A percentile compares a stretch with the other conserved stretches of the same genome.
Evolutionary conservation across 2,888 invertebrate genomes (phyloP).

Genomic region (Eremobia ochroleuca): DNA sequence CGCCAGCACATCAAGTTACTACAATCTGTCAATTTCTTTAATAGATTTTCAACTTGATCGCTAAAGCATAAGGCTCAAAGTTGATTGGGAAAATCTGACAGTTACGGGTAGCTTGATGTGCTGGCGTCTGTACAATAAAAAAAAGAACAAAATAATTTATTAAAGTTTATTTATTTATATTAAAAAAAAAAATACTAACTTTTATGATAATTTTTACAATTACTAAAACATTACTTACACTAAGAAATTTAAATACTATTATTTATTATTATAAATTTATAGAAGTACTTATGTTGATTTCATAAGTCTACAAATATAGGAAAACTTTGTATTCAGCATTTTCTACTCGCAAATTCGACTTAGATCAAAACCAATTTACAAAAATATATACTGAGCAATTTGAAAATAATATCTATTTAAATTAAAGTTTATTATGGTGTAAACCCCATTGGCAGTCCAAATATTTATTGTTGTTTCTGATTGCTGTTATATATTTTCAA

Average conservation of each 20-base stretch:
- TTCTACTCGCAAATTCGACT: neutral
- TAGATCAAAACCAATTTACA: neutral
- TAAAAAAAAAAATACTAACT: slow-evolving; percentile 14
- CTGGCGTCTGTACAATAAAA: neutral
- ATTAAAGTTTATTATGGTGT: neutral
- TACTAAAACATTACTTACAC: slow-evolving; percentile 9
- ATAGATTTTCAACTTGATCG: too few species aligned
- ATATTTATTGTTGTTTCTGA: neutral
- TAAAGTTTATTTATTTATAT: slow-evolving; percentile 28
- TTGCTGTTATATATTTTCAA: neutral
- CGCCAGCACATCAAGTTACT: too few species aligned
- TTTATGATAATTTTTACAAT: slow-evolving; percentile 33
- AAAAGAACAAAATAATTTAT: neutral
- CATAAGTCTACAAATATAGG: slow-evolving; percentile 6
- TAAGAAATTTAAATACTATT: slow-evolving; percentile 17
- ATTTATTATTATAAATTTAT: slow-evolving; percentile 13
- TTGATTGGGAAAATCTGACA: too few species aligned
- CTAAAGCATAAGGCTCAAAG: too few species aligned
- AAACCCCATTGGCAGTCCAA: neutral
- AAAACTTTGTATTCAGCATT: neutral
- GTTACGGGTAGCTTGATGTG: too few species aligned
- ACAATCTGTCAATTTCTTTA: too few species aligned
- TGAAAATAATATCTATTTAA: slow-evolving; percentile 34
- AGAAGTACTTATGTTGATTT: slow-evolving; percentile 28
- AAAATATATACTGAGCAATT: slow-evolving; percentile 5